A percentile compares a stretch with the other conserved stretches of the same genome.
Conservation (phyloP, 2,888 invertebrate species). For the Dasypolia templi region DNA sequence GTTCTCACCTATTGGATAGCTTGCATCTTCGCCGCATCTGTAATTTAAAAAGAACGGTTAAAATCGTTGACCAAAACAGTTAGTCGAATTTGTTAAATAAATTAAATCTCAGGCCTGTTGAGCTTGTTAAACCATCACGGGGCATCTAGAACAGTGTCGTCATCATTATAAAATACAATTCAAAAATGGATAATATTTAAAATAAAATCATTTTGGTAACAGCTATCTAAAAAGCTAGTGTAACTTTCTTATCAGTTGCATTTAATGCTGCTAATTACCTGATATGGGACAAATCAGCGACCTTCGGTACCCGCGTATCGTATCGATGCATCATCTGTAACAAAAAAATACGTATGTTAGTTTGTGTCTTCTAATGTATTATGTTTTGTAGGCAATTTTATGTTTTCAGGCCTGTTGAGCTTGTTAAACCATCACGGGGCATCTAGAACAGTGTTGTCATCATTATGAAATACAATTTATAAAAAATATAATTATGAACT, state of each 20-base stretch:
- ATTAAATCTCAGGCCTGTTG: constrained; percentile 80
- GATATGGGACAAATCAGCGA: constrained; percentile 14
- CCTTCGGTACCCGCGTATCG: not conserved
- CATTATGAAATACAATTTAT: constrained; percentile 50
- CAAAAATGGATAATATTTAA: not conserved
- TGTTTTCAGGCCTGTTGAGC: constrained; percentile 84
- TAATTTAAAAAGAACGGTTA: not conserved
- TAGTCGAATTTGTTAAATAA: not conserved
- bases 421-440: constrained; percentile 74
- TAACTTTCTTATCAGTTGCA: not conserved
- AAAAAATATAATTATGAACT: not conserved
- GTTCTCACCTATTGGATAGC: constrained; percentile 28
- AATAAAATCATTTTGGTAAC: not conserved
- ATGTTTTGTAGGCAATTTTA: not conserved
- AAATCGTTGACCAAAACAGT: not conserved
- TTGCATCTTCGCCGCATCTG: constrained; percentile 6
- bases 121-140: constrained; percentile 78
- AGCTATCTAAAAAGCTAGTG: not conserved
- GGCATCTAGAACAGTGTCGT: constrained; percentile 71
- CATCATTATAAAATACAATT: constrained; percentile 65
- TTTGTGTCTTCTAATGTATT: not conserved
- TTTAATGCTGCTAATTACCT: constrained; percentile 32
- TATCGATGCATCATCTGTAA: constrained; percentile 18
- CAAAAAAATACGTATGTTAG: constrained; percentile 8
- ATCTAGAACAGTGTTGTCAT: constrained; percentile 73